Evolutionary conservation across 2,888 invertebrate species (phyloP).

Genomic region (Parnassius glacialis): DNA sequence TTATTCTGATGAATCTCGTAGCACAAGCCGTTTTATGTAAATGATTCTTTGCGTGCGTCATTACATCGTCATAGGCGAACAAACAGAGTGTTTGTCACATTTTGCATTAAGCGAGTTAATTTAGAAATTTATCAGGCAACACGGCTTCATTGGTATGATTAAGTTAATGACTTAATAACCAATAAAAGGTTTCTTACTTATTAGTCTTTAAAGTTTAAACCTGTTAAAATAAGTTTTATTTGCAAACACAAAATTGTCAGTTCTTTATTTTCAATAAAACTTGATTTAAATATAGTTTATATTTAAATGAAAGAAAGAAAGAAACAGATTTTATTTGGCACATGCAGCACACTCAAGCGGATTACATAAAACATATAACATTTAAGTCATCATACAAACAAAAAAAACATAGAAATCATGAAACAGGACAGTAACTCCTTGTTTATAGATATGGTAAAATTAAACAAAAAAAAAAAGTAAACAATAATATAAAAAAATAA

Average conservation of each 20-base stretch:
- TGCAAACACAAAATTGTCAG: neutral
- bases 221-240: neutral
- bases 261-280: neutral
- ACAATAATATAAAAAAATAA: no score
- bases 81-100: constrained; percentile 30
- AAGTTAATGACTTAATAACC: neutral
- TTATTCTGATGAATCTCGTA: constrained; percentile 43
- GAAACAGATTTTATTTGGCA: no score
- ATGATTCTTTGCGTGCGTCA: constrained; percentile 39
- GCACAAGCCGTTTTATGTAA: constrained; percentile 40
- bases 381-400: no score
- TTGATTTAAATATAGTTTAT: neutral
- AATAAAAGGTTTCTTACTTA: no score
- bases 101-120: constrained; percentile 27
- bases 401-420: no score
- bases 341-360: no score
- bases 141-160: constrained; percentile 15
- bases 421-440: no score
- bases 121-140: constrained; percentile 28
- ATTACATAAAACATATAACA: no score
- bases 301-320: no score
- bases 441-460: no score
- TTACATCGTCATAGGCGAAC: constrained; percentile 28
- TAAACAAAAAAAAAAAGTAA: no score
- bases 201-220: no score